A percentile compares a stretch with the other conserved stretches of the same genome.
phyloP scores from a whole-genome alignment of 2,797 vertebrate species.

The Danio kyathit region DNA sequence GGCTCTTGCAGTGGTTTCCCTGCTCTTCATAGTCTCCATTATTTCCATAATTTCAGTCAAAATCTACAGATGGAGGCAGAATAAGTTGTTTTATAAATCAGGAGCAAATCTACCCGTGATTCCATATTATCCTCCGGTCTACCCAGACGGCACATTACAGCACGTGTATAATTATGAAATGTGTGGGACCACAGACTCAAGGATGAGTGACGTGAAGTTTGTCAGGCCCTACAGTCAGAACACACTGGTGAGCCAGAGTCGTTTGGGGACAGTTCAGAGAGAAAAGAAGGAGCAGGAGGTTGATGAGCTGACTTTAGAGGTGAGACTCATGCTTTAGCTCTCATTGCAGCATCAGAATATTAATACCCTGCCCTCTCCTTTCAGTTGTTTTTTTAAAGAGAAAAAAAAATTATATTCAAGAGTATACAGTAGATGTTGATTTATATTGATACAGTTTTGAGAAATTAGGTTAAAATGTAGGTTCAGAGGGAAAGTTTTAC shows the following conservation, averaged over 20 bases:
- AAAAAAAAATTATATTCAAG: no score
- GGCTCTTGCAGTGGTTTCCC: slow-evolving; percentile 17
- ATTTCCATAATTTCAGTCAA: slow-evolving; percentile 71
- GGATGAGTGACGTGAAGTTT: slow-evolving; percentile 69
- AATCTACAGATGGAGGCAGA: slow-evolving; percentile 70
- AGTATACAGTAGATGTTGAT: no score
- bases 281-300: slow-evolving; percentile 57
- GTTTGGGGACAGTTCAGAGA: slow-evolving; percentile 64
- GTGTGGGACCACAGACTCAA: slow-evolving; percentile 67
- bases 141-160: slow-evolving; percentile 67
- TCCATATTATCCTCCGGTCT: slow-evolving; percentile 73
- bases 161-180: slow-evolving; percentile 69
- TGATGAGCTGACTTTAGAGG: slow-evolving; percentile 54
- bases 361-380: no score
- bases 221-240: slow-evolving; percentile 65
- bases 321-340: not conserved
- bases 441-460: no score
- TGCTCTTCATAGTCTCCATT: slow-evolving; percentile 68
- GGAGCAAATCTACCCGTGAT: slow-evolving; percentile 68
- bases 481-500: no score
- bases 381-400: no score
- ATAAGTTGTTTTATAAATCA: slow-evolving; percentile 68
- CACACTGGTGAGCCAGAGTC: slow-evolving; percentile 62
- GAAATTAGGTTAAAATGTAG: no score
- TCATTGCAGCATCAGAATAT: no score